Conservation (phyloP, 2,797 vertebrate genomes). For the Graptemys geographica region DNA sequence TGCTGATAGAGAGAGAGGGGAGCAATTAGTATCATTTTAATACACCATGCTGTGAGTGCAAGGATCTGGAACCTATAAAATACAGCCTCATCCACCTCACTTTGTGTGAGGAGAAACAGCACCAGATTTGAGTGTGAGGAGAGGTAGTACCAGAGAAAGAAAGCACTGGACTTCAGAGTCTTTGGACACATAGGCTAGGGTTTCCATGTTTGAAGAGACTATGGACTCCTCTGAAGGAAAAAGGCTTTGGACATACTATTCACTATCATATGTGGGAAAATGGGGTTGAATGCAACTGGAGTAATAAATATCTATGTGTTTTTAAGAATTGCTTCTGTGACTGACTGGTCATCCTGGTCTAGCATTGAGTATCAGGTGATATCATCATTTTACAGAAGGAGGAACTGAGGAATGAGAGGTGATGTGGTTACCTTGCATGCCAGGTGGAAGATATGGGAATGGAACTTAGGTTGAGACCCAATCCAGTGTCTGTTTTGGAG, state of each 20-base stretch:
- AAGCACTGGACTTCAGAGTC: background rate
- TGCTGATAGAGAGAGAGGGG: background rate
- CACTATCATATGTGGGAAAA: background rate
- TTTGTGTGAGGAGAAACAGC: background rate
- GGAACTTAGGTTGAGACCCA: accelerated
- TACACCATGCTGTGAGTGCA: background rate
- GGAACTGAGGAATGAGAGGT: background rate
- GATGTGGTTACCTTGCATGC: background rate
- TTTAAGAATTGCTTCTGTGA: background rate
- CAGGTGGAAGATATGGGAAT: background rate
- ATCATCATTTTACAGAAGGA: background rate
- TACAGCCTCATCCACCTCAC: background rate
- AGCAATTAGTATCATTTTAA: background rate
- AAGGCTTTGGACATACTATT: background rate
- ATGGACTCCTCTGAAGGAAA: background rate
- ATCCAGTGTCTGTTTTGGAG: background rate
- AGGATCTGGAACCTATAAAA: background rate
- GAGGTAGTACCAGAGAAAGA: background rate
- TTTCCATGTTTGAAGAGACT: background rate
- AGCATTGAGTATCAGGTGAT: background rate
- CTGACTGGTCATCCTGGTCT: background rate
- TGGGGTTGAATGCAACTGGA: background rate
- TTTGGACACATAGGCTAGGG: background rate
- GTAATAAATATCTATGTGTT: background rate
- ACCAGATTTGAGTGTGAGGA: background rate